These are phyloP conservation scores for Synergus laeviventris DNA, from an alignment of 2,888 invertebrate genomes.

Conservation along the genomic window DNA sequence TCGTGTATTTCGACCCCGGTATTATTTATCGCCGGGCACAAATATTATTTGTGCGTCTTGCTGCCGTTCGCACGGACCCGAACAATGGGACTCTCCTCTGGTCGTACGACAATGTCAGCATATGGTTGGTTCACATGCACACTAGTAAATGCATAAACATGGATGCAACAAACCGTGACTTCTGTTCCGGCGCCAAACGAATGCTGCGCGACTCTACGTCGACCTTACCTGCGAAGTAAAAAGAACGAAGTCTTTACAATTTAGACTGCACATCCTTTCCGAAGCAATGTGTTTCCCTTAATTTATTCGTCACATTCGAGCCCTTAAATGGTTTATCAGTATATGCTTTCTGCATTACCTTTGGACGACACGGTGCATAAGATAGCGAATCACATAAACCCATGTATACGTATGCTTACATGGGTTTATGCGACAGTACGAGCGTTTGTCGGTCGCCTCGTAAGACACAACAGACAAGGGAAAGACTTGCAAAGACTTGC, in stretches of 20 bases:
- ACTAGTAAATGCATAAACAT: constrained; percentile 36
- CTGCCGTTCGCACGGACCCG: constrained; percentile 45
- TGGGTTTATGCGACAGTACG: constrained; percentile 50
- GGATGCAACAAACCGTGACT: constrained; percentile 53
- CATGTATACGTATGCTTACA: constrained; percentile 30
- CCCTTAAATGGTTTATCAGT: constrained; percentile 26
- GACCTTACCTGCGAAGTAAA: constrained; percentile 40
- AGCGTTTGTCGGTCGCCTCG: constrained; percentile 60
- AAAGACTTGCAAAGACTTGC: constrained; percentile 43
- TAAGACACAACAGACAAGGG: constrained; percentile 46
- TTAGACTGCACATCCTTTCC: too few relatives aligned
- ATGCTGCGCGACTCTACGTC: constrained; percentile 43
- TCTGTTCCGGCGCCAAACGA: constrained; percentile 55
- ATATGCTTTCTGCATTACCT: constrained; percentile 12
- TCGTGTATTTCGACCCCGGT: constrained; percentile 41
- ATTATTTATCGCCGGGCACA: constrained; percentile 38
- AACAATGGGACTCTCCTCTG: constrained; percentile 47
- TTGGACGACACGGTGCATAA: constrained; percentile 2
- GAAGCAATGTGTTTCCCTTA: not conserved
- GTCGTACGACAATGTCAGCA: constrained; percentile 42
- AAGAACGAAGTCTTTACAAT: too few relatives aligned
- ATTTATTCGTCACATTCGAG: constrained; percentile 29
- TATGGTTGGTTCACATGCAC: constrained; percentile 45
- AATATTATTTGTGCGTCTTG: constrained; percentile 44
- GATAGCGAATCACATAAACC: constrained; percentile 23